Evolutionary conservation across 2,888 invertebrate species (phyloP), one percentile per base, ranked within the genome.

Genomic region (Strigamia maritima): DNA sequence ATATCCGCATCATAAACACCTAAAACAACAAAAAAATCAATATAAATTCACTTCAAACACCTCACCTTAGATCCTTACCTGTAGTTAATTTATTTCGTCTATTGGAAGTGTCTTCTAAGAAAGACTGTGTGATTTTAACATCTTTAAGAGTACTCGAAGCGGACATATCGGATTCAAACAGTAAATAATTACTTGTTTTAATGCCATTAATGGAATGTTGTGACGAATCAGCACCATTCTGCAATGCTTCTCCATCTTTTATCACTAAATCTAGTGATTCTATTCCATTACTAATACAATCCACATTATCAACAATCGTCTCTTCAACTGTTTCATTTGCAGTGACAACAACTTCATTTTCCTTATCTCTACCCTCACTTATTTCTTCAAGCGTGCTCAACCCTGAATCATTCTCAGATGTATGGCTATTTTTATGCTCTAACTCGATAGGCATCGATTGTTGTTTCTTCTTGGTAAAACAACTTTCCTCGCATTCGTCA

Each of bases 1-100:
- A 28, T 49, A 77, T 77, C 77, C n/a, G 49, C 31, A 77, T 77
- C 77, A 44, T 26, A 77, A 22, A 19, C 22, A 0, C 77, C 77
- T 77, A 44, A 75, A 75, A 12, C 14, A 1, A 75, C 0, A 70
- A 70, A 70, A 28, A 1, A 70, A 70, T 1, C 10, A 44, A 44
- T 2, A 10, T n/a, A 3, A 16, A 16, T 44, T 0, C 44, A 44
- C 1, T n/a, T 16, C 2, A 44, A 16, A 4, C 8, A 44, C 4
- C 35, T 35, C 10, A 35, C 4, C 4, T 3, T 2, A 44, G 14
- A 16, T 16, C n/a, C 2, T 19, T 22, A 70, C 70, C 70, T 3
- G 70, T 70, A 3, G 70, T 19, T 70, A 70, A 44, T 44, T 44
- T 44, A 44, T 44, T 44, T 44, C 44, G 14, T n/a, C 44, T 44